A percentile compares a stretch with the other conserved stretches of the same genome.
Evolutionary conservation across 2,113 vertebrate species (phyloP).

Genomic region (Oreochromis tanganicae): DNA sequence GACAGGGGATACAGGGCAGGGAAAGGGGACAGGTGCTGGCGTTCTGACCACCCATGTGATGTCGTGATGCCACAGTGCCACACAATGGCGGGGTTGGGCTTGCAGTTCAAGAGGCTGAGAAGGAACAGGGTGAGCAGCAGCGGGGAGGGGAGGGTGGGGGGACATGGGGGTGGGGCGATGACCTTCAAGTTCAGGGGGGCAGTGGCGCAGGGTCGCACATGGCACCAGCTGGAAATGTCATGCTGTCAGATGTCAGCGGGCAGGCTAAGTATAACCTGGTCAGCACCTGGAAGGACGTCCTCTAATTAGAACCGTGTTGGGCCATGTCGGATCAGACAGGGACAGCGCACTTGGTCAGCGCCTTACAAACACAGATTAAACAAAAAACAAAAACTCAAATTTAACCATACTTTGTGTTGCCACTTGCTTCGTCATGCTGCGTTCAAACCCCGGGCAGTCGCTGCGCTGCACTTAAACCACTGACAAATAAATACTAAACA

Average conservation of each 20-base stretch:
- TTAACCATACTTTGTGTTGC: not conserved
- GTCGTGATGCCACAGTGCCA: conserved; percentile 37
- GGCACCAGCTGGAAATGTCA: conserved; percentile 79
- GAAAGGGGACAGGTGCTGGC: conserved; percentile 56
- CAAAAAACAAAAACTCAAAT: conserved; percentile 16
- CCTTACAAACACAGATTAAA: conserved; percentile 44
- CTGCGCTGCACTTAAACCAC: not conserved
- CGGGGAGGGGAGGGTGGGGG: not conserved
- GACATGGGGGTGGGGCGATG: not conserved
- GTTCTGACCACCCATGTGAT: conserved; percentile 48
- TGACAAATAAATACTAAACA: not conserved
- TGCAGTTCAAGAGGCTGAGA: conserved; percentile 38
- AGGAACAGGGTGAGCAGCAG: not conserved
- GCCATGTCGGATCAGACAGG: conserved; percentile 75
- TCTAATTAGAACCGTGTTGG: conserved; percentile 79
- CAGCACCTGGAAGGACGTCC: conserved; percentile 79
- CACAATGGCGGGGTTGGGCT: conserved; percentile 14
- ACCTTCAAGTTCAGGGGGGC: conserved; percentile 68
- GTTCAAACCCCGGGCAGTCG: not conserved
- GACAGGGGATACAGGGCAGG: conserved; percentile 35
- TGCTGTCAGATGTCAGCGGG: conserved; percentile 70
- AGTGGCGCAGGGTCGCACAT: conserved; percentile 50
- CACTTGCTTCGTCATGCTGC: not conserved
- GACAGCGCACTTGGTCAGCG: conserved; percentile 56
- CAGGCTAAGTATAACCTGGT: conserved; percentile 74